Evolutionary conservation across 1,140 invertebrate species (phyloP), one percentile per base, ranked within the genome.

Genomic region (Hypothenemus hampei): DNA sequence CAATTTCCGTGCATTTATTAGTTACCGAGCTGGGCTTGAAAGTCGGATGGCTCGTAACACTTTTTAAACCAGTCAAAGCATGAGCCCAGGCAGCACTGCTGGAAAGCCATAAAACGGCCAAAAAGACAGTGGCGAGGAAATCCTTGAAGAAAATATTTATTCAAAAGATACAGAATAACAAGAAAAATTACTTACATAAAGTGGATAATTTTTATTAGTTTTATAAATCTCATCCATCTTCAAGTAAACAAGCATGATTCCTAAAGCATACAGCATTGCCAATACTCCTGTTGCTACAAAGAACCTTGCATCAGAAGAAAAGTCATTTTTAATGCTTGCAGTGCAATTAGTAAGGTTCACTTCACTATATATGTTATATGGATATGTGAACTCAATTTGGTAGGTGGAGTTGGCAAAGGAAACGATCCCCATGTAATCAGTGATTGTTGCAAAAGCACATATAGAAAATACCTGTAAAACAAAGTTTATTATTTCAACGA

Each of bases 211-310:
- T 51, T 70, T 73, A 65, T 82, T 81, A 37, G 72, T 76, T 46
- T 76, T 72, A 64, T 85, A 86, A 39, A 76, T 43, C 16, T 77
- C 73, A 69, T 81, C 78, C 63, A 78, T 78, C 56, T 83, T 74
- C 15, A 78, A 65, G 69, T 85, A 85, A 18, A 85, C 64, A 20
- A 76, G 68, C 31, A 78, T 66, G n/a, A 78, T 76, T 7, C 65
- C 81, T 23, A 83, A 59, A 45, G 76, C 74, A 67, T 81, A 85
- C 8, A 86, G 65, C 66, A 85, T 78, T 6, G 81, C 76, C 15
- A 86, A 70, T 11, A 86, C 83, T 20, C 84, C 84, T 53, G 82
- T 80, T 24, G 82, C 79, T 11, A 86, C 84, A 70, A 80, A 87
- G 72, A 85, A 86, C 66, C 81, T 73, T 0, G 82, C 75, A 68